A percentile compares a stretch with the other conserved stretches of the same genome.
phyloP scores from a whole-genome alignment of 2,113 vertebrate genomes.

The Poeciliopsis turrubarensis region DNA sequence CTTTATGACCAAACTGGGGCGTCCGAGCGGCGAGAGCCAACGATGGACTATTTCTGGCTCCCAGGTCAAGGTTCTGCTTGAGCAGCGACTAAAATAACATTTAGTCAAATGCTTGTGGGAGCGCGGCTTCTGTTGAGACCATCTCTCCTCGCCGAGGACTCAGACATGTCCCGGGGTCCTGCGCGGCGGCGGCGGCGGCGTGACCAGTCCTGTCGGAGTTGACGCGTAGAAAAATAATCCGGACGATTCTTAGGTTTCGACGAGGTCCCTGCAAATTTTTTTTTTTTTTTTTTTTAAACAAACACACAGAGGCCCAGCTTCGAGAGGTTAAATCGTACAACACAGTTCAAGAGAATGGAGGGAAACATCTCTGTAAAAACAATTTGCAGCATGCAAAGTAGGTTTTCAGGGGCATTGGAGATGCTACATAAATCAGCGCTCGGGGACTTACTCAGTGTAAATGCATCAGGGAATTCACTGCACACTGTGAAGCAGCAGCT shows the following conservation, averaged over 20 bases:
- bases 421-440: not conserved
- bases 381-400: slow-evolving; percentile 26
- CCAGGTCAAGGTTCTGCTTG: slow-evolving; percentile 52
- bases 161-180: slow-evolving; percentile 27
- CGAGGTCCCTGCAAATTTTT: not conserved
- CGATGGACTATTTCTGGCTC: slow-evolving; percentile 51
- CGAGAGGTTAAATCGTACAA: slow-evolving; percentile 10
- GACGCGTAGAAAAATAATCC: slow-evolving; percentile 31
- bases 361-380: slow-evolving; percentile 27
- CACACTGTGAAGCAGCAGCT: slow-evolving; percentile 17
- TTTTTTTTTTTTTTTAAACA: slow-evolving; percentile 8
- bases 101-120: slow-evolving; percentile 70
- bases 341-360: not conserved
- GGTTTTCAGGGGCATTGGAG: slow-evolving; percentile 23
- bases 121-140: slow-evolving; percentile 26
- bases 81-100: slow-evolving; percentile 69
- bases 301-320: not conserved
- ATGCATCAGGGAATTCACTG: slow-evolving; percentile 22
- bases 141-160: slow-evolving; percentile 12
- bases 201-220: slow-evolving; percentile 3
- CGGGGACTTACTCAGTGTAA: slow-evolving; percentile 9
- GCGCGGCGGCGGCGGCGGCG: not conserved
- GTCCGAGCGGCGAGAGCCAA: slow-evolving; percentile 44
- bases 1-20: slow-evolving; percentile 60
- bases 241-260: slow-evolving; percentile 1